A percentile compares a stretch with the other conserved stretches of the same genome.
These are phyloP conservation scores for Scomber colias DNA, from an alignment of 2,113 vertebrate species.

Conservation along the genomic window DNA sequence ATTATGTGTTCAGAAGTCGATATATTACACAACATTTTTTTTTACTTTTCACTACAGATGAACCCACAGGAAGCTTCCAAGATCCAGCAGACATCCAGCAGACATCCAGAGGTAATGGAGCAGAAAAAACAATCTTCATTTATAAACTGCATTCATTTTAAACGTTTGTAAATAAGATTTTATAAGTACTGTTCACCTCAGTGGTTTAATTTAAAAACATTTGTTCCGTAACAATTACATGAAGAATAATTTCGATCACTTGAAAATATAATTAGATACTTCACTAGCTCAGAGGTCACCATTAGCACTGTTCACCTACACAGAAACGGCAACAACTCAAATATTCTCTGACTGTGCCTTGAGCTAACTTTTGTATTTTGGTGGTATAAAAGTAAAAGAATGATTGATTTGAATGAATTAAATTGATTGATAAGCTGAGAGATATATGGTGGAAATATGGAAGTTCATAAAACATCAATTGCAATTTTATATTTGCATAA, in stretches of 20 bases:
- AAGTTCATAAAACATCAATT: too few species aligned
- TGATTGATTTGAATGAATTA: too few species aligned
- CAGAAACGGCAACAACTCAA: background rate
- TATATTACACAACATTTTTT: slow-evolving; percentile 3
- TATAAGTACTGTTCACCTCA: background rate
- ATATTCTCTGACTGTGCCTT: too few species aligned
- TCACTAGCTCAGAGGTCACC: background rate
- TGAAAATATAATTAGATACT: background rate
- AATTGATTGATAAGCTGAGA: too few species aligned
- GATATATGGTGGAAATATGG: too few species aligned
- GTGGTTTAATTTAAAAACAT: background rate
- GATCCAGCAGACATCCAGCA: too few species aligned
- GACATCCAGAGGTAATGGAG: background rate
- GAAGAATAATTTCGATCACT: background rate
- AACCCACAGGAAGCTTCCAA: slow-evolving; percentile 4
- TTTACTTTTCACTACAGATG: background rate
- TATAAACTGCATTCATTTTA: background rate
- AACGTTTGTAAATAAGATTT: background rate
- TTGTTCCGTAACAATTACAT: too few species aligned
- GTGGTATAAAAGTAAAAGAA: too few species aligned
- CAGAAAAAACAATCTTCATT: background rate
- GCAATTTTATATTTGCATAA: too few species aligned
- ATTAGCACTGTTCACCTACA: background rate
- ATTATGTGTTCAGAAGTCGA: background rate
- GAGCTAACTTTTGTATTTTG: too few species aligned